Percentiles rank a stretch among this genome's conserved stretches.
These are phyloP conservation scores for Albula glossodonta DNA, from an alignment of 2,113 vertebrate genomes.

Conservation along the genomic window DNA sequence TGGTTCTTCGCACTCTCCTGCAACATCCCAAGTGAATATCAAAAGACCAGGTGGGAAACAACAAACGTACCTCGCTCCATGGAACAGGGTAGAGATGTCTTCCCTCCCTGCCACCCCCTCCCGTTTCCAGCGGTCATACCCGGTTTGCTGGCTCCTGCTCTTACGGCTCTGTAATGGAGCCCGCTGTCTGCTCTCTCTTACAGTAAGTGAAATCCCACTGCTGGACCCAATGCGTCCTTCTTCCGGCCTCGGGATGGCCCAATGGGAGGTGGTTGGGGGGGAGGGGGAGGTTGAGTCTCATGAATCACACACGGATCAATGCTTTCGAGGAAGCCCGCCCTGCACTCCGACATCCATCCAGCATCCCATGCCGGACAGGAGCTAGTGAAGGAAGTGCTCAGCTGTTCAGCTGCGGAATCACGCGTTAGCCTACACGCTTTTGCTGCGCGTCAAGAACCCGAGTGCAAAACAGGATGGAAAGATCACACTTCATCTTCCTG, in stretches of 20 bases:
- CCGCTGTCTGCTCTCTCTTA: not conserved
- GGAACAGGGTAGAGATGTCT: not conserved
- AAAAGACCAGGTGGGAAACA: not conserved
- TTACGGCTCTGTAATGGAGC: not conserved
- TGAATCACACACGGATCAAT: not conserved
- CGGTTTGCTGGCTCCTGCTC: not conserved
- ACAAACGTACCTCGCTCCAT: not conserved
- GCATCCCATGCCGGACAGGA: not conserved
- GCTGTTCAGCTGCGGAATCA: not conserved
- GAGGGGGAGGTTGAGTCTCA: not conserved
- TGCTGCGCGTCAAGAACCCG: not conserved
- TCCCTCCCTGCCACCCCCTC: not conserved
- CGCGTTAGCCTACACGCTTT: not conserved
- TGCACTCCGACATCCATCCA: not conserved
- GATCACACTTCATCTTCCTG: not conserved
- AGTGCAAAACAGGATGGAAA: too few species aligned
- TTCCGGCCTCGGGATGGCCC: constrained; percentile 1
- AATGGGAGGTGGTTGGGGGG: not conserved
- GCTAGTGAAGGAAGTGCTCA: not conserved
- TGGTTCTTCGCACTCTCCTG: not conserved
- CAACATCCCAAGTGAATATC: not conserved
- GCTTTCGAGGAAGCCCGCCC: not conserved
- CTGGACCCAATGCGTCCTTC: not conserved
- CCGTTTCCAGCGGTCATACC: not conserved
- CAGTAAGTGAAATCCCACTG: not conserved